These are phyloP conservation scores for Cervus canadensis DNA, from an alignment of 2,113 vertebrate species.

Conservation along the genomic window DNA sequence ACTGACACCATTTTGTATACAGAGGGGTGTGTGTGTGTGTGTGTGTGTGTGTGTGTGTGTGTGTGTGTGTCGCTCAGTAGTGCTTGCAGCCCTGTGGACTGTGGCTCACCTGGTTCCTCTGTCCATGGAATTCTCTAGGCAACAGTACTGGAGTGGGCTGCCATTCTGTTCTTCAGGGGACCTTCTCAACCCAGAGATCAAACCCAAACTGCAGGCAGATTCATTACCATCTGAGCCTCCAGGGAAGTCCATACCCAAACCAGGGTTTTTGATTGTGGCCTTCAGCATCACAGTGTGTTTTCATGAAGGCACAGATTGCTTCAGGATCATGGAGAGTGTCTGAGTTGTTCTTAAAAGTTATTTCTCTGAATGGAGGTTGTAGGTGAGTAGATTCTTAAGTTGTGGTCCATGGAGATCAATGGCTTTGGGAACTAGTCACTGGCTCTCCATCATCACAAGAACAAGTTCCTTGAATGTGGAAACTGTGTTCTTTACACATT, in stretches of 20 bases:
- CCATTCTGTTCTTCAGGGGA: accelerated
- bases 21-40: not conserved
- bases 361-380: not conserved
- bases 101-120: not conserved
- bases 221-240: not conserved
- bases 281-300: not conserved
- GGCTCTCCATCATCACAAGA: not conserved
- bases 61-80: accelerated
- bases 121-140: not conserved
- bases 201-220: not conserved
- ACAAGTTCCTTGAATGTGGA: not conserved
- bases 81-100: not conserved
- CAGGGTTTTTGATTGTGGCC: not conserved
- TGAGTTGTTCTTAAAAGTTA: not conserved
- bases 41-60: not conserved
- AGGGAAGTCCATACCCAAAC: not conserved
- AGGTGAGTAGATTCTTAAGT: not conserved
- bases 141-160: not conserved
- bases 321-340: not conserved
- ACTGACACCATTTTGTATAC: not conserved
- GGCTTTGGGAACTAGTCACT: not conserved
- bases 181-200: not conserved
- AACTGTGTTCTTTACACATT: not conserved
- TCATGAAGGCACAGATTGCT: not conserved
- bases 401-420: not conserved